Conservation (phyloP, 2,113 vertebrate genomes). For the Lutjanus erythropterus region DNA sequence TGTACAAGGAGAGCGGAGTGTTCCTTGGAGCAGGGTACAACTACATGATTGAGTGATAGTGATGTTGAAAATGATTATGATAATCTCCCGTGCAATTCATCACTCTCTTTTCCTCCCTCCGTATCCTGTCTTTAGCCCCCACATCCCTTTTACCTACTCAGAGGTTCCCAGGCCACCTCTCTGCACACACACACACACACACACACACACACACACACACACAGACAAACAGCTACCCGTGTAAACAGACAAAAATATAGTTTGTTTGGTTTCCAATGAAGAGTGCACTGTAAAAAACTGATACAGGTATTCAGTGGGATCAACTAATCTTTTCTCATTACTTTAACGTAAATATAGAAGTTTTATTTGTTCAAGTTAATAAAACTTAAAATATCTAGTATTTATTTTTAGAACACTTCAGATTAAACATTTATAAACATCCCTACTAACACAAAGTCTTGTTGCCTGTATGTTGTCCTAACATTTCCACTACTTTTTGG, state of each 20-base stretch:
- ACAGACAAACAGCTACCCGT: neutral
- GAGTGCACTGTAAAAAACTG: too few species aligned
- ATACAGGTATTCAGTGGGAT: too few species aligned
- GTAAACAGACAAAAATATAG: conserved; percentile 39
- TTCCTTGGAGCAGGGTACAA: conserved; percentile 3
- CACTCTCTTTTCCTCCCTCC: conserved; percentile 37
- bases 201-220: conserved; percentile 10
- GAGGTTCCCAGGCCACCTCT: conserved; percentile 44
- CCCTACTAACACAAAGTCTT: too few species aligned
- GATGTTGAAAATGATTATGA: conserved; percentile 50
- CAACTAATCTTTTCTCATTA: too few species aligned
- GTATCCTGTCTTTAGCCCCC: conserved; percentile 49
- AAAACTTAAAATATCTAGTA: too few species aligned
- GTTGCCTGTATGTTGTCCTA: too few species aligned
- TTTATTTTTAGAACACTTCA: too few species aligned
- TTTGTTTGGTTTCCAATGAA: conserved; percentile 37
- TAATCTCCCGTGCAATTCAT: conserved; percentile 49
- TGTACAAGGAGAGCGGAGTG: conserved; percentile 18
- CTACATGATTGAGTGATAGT: conserved; percentile 29
- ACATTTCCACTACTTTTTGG: too few species aligned
- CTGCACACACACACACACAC: neutral
- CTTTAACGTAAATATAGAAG: too few species aligned
- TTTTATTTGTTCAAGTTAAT: too few species aligned
- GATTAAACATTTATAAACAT: too few species aligned
- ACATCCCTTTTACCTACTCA: conserved; percentile 44